Evolutionary conservation across 2,113 vertebrate species (phyloP), one percentile per base, ranked within the genome.

Genomic region (Eubucco bourcierii): DNA sequence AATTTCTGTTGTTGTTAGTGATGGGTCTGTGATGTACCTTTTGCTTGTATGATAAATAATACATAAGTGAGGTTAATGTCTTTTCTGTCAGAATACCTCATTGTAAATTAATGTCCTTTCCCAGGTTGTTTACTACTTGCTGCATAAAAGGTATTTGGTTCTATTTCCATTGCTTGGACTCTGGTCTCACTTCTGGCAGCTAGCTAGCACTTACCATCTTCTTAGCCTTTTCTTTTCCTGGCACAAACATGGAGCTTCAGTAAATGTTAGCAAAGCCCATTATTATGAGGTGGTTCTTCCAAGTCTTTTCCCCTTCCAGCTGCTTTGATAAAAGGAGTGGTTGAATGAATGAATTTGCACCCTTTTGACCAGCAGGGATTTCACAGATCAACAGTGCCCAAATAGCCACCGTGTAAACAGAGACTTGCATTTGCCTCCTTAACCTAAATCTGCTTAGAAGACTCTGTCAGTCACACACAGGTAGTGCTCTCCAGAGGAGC

Each of bases 321-420:
- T 80, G 24, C 53, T 58, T 71, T 56, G n/a, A 10, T 66, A 53
- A 25, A 52, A 76, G 39, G 24, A 52, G 12, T 34, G n/a, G 10
- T 34, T 46, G 64, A 83, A 33, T 41, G 39, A 75, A 31, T 46
- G 33, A 75, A 16, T 63, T 67, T 47, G 27, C 10, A 18, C 15
- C 52, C 11, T 74, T 44, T 47, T 41, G 70, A 53, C 21, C 59
- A 63, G 31, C 64, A 19, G 9, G 34, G 9, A 46, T 75, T 83
- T 65, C 52, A 31, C 46, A 67, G 84, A 29, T 59, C 25, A 18
- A 24, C 31, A 34, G 14, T 18, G 28, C 41, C 44, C 11, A 25
- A 46, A 34, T 9, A 78, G n/a, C 33, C 0, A 1, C 56, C 0
- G 1, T 46, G 20, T 44, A n/a, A 41, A 24, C 2, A 44, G 28